A percentile compares a stretch with the other conserved stretches of the same genome.
Evolutionary conservation across 2,888 invertebrate species (phyloP).

Genomic region (Oithona nana): DNA sequence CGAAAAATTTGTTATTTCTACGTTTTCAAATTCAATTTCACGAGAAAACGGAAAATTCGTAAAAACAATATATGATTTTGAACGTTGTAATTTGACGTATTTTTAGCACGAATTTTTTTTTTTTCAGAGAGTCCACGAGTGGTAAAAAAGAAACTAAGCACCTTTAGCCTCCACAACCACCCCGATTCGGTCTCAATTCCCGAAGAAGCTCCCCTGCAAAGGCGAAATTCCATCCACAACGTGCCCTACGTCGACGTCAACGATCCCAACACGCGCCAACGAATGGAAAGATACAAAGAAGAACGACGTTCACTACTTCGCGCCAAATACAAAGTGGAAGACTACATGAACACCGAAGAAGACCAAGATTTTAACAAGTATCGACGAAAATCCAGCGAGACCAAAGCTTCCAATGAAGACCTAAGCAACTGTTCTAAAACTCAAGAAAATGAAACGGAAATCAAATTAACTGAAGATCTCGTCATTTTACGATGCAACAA

Average conservation of each 20-base stretch:
- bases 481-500: neutral
- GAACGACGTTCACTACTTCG: conserved; percentile 63
- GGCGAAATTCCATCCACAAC: conserved; percentile 16
- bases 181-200: neutral
- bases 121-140: neutral
- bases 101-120: too few species aligned
- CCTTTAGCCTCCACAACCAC: neutral
- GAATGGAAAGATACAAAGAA: conserved; percentile 76
- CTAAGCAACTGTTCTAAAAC: too few species aligned
- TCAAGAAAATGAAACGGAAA: neutral
- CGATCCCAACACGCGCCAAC: conserved; percentile 21
- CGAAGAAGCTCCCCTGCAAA: conserved; percentile 4
- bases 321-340: conserved; percentile 55
- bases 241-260: conserved; percentile 17
- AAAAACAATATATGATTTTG: too few species aligned
- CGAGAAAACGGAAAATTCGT: too few species aligned
- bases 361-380: neutral
- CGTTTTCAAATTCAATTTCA: too few species aligned
- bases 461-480: neutral
- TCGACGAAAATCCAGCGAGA: neutral
- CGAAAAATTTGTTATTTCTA: too few species aligned
- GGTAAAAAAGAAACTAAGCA: neutral
- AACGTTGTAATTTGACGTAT: too few species aligned
- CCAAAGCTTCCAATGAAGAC: too few species aligned
- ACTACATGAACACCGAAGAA: conserved; percentile 1